A percentile compares a stretch with the other conserved stretches of the same genome.
Conservation (phyloP, 2,797 vertebrate species). For the Sebastolobus altivelis region DNA sequence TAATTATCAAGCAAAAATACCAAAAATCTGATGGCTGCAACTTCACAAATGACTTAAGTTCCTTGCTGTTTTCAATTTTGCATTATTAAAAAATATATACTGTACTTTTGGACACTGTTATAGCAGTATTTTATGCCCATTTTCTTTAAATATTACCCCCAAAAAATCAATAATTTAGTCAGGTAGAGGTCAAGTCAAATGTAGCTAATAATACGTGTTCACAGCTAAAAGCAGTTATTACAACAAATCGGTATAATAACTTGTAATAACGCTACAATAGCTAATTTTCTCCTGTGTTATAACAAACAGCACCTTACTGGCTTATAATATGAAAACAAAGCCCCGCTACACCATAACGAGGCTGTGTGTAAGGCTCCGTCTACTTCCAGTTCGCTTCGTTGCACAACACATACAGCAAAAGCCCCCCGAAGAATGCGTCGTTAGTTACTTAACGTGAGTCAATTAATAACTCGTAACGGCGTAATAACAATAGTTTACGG, state of each 20-base stretch:
- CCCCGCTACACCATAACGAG: slow-evolving; percentile 61
- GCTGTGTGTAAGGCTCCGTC: slow-evolving; percentile 51
- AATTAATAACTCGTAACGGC: rapidly evolving
- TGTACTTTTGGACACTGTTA: background rate
- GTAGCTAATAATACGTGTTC: background rate
- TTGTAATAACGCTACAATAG: rapidly evolving
- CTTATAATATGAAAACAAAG: slow-evolving; percentile 33
- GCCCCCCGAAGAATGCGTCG: background rate
- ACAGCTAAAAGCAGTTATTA: background rate
- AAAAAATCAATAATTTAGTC: background rate
- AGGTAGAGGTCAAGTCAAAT: background rate
- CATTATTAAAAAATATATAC: background rate
- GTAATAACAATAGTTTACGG: background rate
- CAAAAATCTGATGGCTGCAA: too few species aligned
- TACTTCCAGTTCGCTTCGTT: slow-evolving; percentile 32
- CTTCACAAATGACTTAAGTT: too few species aligned
- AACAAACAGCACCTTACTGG: background rate
- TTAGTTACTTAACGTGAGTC: rapidly evolving
- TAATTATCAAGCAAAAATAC: background rate
- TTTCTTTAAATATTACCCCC: background rate
- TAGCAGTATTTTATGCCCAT: background rate
- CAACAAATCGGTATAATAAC: background rate
- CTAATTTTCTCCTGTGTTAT: background rate
- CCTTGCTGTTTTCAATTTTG: too few species aligned
- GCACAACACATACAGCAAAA: background rate